Evolutionary conservation across 2,888 invertebrate species (phyloP).

Genomic region (Dryomyza anilis): DNA sequence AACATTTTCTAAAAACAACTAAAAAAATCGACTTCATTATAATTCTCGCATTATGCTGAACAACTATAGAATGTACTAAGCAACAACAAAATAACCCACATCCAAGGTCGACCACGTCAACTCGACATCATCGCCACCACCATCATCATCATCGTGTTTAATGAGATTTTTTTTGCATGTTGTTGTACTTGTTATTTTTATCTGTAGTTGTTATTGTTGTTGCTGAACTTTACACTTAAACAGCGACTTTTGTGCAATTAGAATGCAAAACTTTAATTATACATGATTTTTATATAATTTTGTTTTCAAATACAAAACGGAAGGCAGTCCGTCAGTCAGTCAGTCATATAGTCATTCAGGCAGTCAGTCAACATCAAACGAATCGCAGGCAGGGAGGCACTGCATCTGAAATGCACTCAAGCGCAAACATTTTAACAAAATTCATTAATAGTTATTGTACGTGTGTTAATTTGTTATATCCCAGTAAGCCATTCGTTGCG

Average conservation of each 20-base stretch:
- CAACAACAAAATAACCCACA: neutral
- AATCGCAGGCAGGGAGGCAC: neutral
- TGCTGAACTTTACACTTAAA: slow-evolving; percentile 5
- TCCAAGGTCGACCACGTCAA: neutral
- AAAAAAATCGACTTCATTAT: neutral
- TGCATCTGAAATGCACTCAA: neutral
- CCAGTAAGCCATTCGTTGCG: too few relatives aligned
- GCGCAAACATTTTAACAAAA: neutral
- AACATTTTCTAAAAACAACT: neutral
- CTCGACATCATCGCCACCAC: neutral
- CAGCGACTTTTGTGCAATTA: slow-evolving; percentile 27
- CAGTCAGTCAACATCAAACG: neutral
- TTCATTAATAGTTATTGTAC: too few relatives aligned
- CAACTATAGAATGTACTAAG: neutral
- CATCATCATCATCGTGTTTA: slow-evolving; percentile 1
- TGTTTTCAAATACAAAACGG: neutral
- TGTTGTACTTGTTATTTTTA: neutral
- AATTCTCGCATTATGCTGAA: neutral
- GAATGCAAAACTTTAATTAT: slow-evolving; percentile 26
- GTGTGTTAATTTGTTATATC: too few relatives aligned
- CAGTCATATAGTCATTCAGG: neutral
- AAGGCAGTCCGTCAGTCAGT: neutral
- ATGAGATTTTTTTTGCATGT: neutral
- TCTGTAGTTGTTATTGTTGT: neutral
- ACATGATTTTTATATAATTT: slow-evolving; percentile 15